Base-by-base conservation (phyloP, 2,113 vertebrate genomes). In the Phalacrocorax carbo region DNA sequence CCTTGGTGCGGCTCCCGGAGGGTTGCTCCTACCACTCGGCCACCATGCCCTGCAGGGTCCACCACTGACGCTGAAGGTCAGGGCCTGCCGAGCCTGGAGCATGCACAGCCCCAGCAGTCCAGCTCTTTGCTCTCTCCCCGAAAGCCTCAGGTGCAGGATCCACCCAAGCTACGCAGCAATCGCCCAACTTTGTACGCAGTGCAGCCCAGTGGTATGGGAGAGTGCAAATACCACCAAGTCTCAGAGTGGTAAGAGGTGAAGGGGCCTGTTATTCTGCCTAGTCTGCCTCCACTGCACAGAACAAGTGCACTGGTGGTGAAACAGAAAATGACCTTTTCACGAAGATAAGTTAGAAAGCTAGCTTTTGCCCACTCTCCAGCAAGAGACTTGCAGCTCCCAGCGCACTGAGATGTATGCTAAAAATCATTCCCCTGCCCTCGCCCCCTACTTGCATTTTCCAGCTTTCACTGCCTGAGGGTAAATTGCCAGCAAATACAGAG, bases 351-450 rank as follows among this genome's bases (percentile, higher is more conserved):
- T 15, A 8, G 64, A 38, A 49, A 68, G 42, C 36, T 66, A 76
- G 34, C 18, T 62, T 42, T 40, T 89, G 62, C n/a, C 30, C 17
- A 18, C 20, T 49, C 62, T 54, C 8, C 19, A 72, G 32, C 57
- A 64, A 62, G 52, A 92, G 68, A 30, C 42, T 11, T 2, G 9
- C 9, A 80, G 58, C 32, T 78, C n/a, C 17, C 27, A 83, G 42
- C 1, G 23, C 52, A 64, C 12, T 0, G 1, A 61, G 26, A 17
- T 15, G 8, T 3, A 27, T 2, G 14, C n/a, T 5, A 51, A 40
- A 66, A 29, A 29, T 61, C 62, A 49, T 6, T 25, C 36, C 44
- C 16, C 2, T 27, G 7, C 42, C 26, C 62, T 71, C 14, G 4
- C 2, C 22, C 54, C 5, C 12, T 14, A 30, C 2, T 5, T 42